Evolutionary conservation across 2,113 vertebrate genomes (phyloP), one percentile per base, ranked within the genome.

Genomic region (Lamprotornis superbus): DNA sequence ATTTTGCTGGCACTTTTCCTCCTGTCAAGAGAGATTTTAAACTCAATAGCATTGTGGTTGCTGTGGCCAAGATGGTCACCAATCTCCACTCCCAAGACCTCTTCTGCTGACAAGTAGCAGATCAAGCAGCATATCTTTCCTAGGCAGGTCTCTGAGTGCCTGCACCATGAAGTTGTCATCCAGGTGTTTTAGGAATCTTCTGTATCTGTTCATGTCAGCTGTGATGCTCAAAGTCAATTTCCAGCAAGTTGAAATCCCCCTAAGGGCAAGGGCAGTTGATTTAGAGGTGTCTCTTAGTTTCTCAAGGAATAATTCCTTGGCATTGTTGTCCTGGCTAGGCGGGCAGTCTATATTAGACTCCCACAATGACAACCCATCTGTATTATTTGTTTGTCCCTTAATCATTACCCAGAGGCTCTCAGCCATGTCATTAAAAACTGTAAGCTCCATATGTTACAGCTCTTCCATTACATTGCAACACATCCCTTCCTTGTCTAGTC

Each of bases 41-140:
- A 30, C 19, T 46, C 7, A 23, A 15, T n/a, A 0, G 0, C 39
- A 47, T 14, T 28, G 20, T 30, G 10, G 5, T 23, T 40, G 6
- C 39, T 61, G 15, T 55, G 74, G 47, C 12, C 15, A 70, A 70
- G 40, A 39, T 3, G 8, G 10, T 1, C 39, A 70, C 5, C 13
- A 24, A 25, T 40, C 12, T 47, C n/a, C 67, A 37, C 12, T 24
- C n/a, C 12, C 11, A 15, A 55, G 40, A 84, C 7, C 11, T 63
- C 19, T 28, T 47, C 40, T n/a, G 23, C 31, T 55, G 40, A 40
- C 24, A 87, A 55, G 30, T 18, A 56, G 10, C 9, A 56, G 63
- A 40, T 56, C 40, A 56, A 40, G 6, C 9, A 42, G n/a, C 11
- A 3, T 17, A 16, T 37, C 9, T 50, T 49, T 73, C 35, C 30